phyloP scores from a whole-genome alignment of 2,113 vertebrate species.

The Bos javanicus region DNA sequence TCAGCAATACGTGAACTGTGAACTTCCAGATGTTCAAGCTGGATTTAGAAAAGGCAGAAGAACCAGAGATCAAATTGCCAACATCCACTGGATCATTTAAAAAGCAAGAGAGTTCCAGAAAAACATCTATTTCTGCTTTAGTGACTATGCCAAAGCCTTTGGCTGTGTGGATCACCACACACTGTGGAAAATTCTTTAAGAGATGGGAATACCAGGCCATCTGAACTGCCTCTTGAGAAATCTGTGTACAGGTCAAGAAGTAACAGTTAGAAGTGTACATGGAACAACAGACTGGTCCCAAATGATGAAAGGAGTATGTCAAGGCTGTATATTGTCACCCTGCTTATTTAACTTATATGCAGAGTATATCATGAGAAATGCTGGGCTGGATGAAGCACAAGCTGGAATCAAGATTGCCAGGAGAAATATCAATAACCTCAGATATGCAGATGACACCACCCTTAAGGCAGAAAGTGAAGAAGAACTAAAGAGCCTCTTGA shows the following conservation, averaged over 20 bases:
- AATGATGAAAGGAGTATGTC: not conserved
- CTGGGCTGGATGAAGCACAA: not conserved
- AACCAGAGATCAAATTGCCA: not conserved
- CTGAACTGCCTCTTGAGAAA: not conserved
- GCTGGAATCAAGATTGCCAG: not conserved
- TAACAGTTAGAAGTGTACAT: not conserved
- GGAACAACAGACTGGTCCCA: not conserved
- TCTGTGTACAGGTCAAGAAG: not conserved
- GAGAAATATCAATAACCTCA: not conserved
- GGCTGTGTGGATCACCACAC: not conserved
- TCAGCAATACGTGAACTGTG: accelerated
- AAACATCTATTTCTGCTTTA: not conserved
- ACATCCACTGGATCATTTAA: not conserved
- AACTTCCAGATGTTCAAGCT: not conserved
- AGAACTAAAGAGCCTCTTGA: not conserved
- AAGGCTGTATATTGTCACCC: not conserved
- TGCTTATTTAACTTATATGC: not conserved
- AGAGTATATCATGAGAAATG: not conserved
- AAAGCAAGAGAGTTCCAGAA: not conserved
- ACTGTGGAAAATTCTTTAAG: not conserved
- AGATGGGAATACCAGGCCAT: not conserved
- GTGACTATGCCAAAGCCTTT: not conserved
- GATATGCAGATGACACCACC: not conserved
- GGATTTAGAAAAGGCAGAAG: not conserved
- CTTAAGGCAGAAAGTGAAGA: not conserved